These are phyloP conservation scores for Oryzias curvinotus DNA, from an alignment of 2,113 vertebrate species.

Conservation along the genomic window DNA sequence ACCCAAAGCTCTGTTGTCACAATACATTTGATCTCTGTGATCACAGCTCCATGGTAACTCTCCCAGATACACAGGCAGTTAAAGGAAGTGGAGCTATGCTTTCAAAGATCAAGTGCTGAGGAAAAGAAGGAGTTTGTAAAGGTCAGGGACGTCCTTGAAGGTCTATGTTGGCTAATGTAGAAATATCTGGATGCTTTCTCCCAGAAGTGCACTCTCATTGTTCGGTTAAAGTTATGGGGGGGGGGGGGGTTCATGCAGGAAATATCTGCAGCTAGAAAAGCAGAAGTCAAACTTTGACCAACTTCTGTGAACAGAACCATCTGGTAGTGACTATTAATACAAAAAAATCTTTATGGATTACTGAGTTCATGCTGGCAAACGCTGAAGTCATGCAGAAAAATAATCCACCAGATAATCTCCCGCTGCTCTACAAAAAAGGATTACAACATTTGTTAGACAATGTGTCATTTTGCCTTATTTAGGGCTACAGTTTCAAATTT, in stretches of 20 bases:
- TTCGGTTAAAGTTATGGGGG: conserved; percentile 1
- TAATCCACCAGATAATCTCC: too few relatives aligned
- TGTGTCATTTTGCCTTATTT: too few relatives aligned
- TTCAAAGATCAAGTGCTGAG: conserved; percentile 11
- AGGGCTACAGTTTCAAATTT: too few relatives aligned
- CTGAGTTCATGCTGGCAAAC: neutral
- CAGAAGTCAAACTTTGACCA: neutral
- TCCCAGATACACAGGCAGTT: conserved; percentile 27
- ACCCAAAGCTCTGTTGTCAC: conserved; percentile 46
- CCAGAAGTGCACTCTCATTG: neutral
- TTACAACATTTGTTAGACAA: too few relatives aligned
- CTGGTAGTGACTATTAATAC: neutral
- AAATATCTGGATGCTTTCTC: neutral
- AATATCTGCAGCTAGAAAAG: conserved; percentile 7
- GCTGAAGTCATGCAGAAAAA: too few relatives aligned
- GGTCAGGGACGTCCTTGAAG: neutral
- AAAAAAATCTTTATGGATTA: neutral
- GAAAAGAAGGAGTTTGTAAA: neutral
- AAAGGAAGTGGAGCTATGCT: conserved; percentile 5
- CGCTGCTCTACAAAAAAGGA: too few relatives aligned
- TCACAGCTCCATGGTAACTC: conserved; percentile 29
- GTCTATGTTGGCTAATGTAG: neutral
- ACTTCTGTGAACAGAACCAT: neutral
- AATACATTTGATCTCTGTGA: conserved; percentile 45
- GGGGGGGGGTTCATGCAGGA: conserved; percentile 4